Conservation (phyloP, 2,113 vertebrate genomes). For the Urocitellus parryii region DNA sequence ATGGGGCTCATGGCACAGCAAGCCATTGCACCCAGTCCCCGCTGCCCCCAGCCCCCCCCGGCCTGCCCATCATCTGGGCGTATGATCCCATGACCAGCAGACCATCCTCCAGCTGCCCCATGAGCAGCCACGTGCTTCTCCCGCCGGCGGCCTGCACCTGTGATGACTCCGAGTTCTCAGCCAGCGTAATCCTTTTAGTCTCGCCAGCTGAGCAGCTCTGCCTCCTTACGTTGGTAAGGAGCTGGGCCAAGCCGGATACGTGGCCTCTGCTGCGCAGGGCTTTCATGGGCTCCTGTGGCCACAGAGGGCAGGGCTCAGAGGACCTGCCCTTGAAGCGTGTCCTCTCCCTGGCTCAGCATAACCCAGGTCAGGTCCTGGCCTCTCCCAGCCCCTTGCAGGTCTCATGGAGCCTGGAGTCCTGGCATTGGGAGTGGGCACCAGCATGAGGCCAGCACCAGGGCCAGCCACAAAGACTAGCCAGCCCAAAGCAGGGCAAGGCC, state of each 20-base stretch:
- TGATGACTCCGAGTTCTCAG: background rate
- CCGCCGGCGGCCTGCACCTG: rapidly evolving
- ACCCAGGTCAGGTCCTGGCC: rapidly evolving
- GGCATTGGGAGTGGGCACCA: background rate
- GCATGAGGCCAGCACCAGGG: too few relatives aligned
- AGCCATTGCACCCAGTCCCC: background rate
- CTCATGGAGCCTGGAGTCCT: background rate
- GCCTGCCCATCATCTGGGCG: background rate
- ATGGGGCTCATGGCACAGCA: background rate
- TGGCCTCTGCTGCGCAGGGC: too few relatives aligned
- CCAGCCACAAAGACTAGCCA: too few relatives aligned
- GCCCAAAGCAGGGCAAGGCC: background rate
- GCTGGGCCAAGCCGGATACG: too few relatives aligned
- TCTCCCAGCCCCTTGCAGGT: background rate
- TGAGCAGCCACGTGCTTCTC: background rate
- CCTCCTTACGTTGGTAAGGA: too few relatives aligned
- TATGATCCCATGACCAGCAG: background rate
- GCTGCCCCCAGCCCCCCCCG: background rate
- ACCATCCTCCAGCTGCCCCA: background rate
- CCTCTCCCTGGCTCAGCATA: background rate
- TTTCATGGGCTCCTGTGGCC: rapidly evolving
- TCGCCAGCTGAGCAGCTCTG: background rate
- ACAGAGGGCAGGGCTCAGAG: background rate
- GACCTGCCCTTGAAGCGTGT: background rate
- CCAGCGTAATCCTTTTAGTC: background rate